Evolutionary conservation across 1,140 invertebrate genomes (phyloP), one percentile per base, ranked within the genome.

Genomic region (Sitophilus oryzae): DNA sequence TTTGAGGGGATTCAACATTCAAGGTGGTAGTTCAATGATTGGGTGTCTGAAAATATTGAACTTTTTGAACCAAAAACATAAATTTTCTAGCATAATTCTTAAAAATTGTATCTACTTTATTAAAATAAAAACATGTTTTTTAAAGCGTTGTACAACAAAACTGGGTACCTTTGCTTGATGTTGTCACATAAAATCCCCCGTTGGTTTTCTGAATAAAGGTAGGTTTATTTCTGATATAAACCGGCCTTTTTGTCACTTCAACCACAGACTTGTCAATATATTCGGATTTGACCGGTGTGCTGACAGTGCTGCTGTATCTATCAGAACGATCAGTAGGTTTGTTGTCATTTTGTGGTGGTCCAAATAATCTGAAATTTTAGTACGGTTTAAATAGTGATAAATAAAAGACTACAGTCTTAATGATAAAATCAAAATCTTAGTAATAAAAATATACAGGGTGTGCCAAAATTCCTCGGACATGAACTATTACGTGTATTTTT

Each of bases 131-230:
- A 19, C 18, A 5, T 22, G 5, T 5, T 41, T 15, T 19, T 6
- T 8, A 41, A 18, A 41, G 40, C 4, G 10, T 41, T 41, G 21
- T 41, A n/a, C 10, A 41, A 15, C 9, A 42, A 4, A 30, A 30
- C 34, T 46, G 2, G 23, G 11, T 25, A 30, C 21, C 10, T n/a
- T 14, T 4, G 0, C 44, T 14, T 22, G 47, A 40, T 21, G 25
- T 34, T 23, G 55, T 57, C n/a, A 57, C 49, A 25, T 51, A 57
- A 38, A 57, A 57, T 22, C 55, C 55, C 18, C 37, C 55, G n/a
- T 40, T 42, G 20, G 21, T 47, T 16, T 52, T 57, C 19, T 51
- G 30, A 19, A 57, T 52, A 46, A 57, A 57, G 6, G 54, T 40
- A 6, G 54, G 46, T 56, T 50, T 49, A 25, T 56, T 56, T 36